phyloP scores from a whole-genome alignment of 2,888 invertebrate species.

The Harmothoe impar region DNA sequence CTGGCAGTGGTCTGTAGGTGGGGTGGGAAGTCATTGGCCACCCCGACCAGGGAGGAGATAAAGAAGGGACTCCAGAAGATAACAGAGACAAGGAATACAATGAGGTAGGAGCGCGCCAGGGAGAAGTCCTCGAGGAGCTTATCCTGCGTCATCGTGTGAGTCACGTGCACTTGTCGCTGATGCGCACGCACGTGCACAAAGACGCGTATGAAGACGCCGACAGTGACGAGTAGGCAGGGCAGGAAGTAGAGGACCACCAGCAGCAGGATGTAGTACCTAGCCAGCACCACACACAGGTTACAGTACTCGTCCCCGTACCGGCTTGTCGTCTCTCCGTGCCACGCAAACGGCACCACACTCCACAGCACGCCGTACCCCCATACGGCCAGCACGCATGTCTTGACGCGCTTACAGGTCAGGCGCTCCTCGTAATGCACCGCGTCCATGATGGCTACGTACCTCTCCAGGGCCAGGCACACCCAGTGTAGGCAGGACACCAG shows the following conservation, averaged over 20 bases:
- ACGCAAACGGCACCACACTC: constrained; percentile 32
- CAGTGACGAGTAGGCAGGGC: constrained; percentile 41
- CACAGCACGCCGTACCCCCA: constrained; percentile 35
- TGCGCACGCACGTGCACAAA: constrained; percentile 62
- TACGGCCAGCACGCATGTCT: background rate
- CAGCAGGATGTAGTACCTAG: constrained; percentile 45
- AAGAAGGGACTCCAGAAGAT: constrained; percentile 59
- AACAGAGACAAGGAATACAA: background rate
- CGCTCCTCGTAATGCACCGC: constrained; percentile 43
- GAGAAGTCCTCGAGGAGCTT: constrained; percentile 50
- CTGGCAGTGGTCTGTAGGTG: constrained; percentile 6
- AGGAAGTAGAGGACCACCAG: constrained; percentile 38
- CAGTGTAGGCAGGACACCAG: constrained; percentile 38
- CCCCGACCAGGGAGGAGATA: constrained; percentile 37
- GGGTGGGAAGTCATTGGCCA: background rate
- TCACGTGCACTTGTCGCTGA: constrained; percentile 63
- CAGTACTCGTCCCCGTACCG: background rate
- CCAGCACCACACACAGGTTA: constrained; percentile 2
- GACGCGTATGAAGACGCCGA: constrained; percentile 13
- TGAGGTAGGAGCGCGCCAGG: constrained; percentile 26
- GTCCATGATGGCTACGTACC: constrained; percentile 58
- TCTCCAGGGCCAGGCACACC: constrained; percentile 57
- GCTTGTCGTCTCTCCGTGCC: constrained; percentile 33
- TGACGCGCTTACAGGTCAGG: constrained; percentile 27
- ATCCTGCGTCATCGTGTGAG: constrained; percentile 62